These are phyloP conservation scores for Allobates femoralis DNA, from an alignment of 2,797 vertebrate species.

Conservation along the genomic window DNA sequence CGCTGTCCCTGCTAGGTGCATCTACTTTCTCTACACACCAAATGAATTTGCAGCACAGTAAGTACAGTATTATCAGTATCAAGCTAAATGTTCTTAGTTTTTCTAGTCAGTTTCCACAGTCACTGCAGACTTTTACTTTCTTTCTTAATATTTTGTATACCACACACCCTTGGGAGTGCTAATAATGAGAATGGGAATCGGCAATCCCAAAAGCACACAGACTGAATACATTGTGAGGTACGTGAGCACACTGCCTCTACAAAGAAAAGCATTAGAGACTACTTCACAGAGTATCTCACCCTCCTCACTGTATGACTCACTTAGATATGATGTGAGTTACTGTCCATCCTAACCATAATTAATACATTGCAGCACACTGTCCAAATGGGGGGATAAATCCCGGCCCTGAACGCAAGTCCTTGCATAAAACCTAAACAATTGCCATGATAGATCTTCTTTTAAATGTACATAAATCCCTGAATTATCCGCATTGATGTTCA, in stretches of 20 bases:
- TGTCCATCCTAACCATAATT: slow-evolving; percentile 40
- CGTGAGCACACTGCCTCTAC: background rate
- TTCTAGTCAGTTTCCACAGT: background rate
- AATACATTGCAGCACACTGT: slow-evolving; percentile 43
- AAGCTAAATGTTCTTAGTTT: background rate
- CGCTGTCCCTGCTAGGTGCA: background rate
- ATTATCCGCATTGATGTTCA: slow-evolving; percentile 64
- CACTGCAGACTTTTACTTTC: slow-evolving; percentile 27
- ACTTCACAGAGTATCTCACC: background rate
- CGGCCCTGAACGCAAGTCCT: slow-evolving; percentile 38
- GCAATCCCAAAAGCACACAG: background rate
- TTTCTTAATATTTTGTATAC: slow-evolving; percentile 10
- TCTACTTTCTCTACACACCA: background rate
- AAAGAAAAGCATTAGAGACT: slow-evolving; percentile 15
- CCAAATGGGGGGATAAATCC: slow-evolving; percentile 46
- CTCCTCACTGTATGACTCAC: slow-evolving; percentile 23
- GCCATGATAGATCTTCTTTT: slow-evolving; percentile 59
- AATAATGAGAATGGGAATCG: background rate
- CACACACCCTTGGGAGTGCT: background rate
- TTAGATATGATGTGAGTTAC: slow-evolving; percentile 28
- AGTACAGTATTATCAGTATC: background rate
- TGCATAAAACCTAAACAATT: slow-evolving; percentile 62
- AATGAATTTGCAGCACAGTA: background rate
- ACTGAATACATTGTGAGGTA: background rate
- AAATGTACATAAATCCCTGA: slow-evolving; percentile 62